Evolutionary conservation across 92 coral and sea anemone genomes (phyloP).

Genomic region (Epizoanthus fatuus): DNA sequence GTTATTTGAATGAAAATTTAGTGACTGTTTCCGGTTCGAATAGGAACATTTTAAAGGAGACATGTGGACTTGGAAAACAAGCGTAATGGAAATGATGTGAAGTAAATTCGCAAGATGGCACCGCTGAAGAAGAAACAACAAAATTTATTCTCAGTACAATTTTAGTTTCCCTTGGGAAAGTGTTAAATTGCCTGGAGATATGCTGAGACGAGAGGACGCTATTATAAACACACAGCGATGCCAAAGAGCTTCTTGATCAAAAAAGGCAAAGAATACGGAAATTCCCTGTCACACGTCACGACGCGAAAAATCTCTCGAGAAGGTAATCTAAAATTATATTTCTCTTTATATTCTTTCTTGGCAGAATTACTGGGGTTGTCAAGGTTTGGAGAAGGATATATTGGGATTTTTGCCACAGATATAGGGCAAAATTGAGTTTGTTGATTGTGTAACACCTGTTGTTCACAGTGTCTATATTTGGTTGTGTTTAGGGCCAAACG

Average conservation of each 20-base stretch:
- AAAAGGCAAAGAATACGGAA: slow-evolving; percentile 85
- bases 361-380: slow-evolving; percentile 44
- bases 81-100: slow-evolving; percentile 32
- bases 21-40: slow-evolving; percentile 89
- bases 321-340: slow-evolving; percentile 14
- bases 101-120: slow-evolving; percentile 11
- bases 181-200: slow-evolving; percentile 63
- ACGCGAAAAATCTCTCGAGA: slow-evolving; percentile 22
- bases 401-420: slow-evolving; percentile 19
- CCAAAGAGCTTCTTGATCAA: slow-evolving; percentile 99
- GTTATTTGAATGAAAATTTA: slow-evolving; percentile 82
- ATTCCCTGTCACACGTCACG: slow-evolving; percentile 53
- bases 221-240: slow-evolving; percentile 76
- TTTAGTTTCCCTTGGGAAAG: slow-evolving; percentile 51
- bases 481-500: slow-evolving; percentile 73
- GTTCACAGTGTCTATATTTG: slow-evolving; percentile 68
- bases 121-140: neutral
- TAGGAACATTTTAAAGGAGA: slow-evolving; percentile 66
- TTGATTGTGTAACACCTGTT: slow-evolving; percentile 96
- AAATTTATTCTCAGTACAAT: neutral
- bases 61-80: slow-evolving; percentile 79
- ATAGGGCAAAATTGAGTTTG: slow-evolving; percentile 58
- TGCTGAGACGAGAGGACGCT: slow-evolving; percentile 61
- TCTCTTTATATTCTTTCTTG: slow-evolving; percentile 24
- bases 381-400: slow-evolving; percentile 11